These are phyloP conservation scores for Shinisaurus crocodilurus DNA, from an alignment of 2,113 vertebrate genomes.

Conservation along the genomic window DNA sequence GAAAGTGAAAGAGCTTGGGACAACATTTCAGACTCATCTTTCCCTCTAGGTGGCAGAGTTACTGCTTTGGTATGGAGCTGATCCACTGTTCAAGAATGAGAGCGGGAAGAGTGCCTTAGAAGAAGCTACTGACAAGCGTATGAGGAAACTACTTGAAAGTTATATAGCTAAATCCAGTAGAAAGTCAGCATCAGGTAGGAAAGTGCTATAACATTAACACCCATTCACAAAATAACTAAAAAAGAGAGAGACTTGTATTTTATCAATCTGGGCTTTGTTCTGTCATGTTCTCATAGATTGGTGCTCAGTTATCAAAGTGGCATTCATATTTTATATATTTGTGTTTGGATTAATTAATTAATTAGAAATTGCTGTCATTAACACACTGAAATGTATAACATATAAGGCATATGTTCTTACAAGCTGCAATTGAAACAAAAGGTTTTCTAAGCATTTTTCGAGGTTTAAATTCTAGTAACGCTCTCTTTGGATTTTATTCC, in stretches of 20 bases:
- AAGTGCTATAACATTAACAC: background rate
- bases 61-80: constrained; percentile 75
- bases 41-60: constrained; percentile 73
- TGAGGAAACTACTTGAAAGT: constrained; percentile 70
- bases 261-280: background rate
- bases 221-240: constrained; percentile 17
- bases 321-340: background rate
- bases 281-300: constrained; percentile 4
- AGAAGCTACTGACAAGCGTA: constrained; percentile 55
- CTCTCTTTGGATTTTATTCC: background rate
- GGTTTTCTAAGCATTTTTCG: background rate
- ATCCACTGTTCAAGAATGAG: constrained; percentile 71
- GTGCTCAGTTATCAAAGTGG: background rate
- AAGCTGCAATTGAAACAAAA: background rate
- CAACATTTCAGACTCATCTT: constrained; percentile 22
- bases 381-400: background rate
- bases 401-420: background rate
- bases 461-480: background rate
- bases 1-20: constrained; percentile 20
- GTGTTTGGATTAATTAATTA: background rate
- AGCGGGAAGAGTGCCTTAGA: constrained; percentile 73
- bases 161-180: constrained; percentile 42
- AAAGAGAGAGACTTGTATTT: constrained; percentile 17
- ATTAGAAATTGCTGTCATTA: background rate
- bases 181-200: constrained; percentile 64